Conservation (phyloP, 2,888 invertebrate genomes). For the Oscheius sp. region DNA sequence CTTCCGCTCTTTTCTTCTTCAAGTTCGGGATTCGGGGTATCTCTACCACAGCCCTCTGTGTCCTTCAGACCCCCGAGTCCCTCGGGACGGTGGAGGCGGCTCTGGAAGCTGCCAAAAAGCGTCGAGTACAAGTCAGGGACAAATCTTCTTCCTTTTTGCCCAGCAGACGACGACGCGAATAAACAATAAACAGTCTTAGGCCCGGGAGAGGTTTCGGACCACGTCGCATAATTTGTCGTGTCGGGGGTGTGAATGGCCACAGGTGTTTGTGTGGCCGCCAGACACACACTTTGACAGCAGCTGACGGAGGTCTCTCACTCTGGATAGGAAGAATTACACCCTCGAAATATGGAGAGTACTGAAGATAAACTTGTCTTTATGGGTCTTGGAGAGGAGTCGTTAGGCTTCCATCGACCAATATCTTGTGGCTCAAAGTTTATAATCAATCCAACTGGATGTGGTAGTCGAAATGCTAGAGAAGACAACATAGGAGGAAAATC, state of each 20-base stretch:
- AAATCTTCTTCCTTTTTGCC: too few relatives aligned
- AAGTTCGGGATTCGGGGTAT: not conserved
- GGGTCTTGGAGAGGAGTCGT: too few relatives aligned
- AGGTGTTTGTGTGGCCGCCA: not conserved
- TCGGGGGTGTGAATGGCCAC: slow-evolving; percentile 29
- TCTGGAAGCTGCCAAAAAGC: slow-evolving; percentile 17
- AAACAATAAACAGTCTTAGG: too few relatives aligned
- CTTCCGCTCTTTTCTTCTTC: slow-evolving; percentile 13
- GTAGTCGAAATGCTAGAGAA: too few relatives aligned
- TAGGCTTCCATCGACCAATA: too few relatives aligned
- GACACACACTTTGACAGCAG: slow-evolving; percentile 6
- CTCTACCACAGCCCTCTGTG: not conserved
- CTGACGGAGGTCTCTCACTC: not conserved
- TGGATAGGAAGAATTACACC: too few relatives aligned
- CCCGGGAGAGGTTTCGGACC: not conserved
- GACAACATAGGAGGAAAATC: too few relatives aligned
- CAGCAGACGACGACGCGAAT: too few relatives aligned
- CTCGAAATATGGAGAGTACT: too few relatives aligned
- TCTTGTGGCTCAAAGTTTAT: too few relatives aligned
- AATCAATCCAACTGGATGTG: too few relatives aligned
- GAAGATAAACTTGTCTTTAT: too few relatives aligned
- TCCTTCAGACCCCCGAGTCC: slow-evolving; percentile 4
- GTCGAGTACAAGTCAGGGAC: not conserved
- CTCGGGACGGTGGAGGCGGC: slow-evolving; percentile 28
- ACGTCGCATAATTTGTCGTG: slow-evolving; percentile 10